A percentile compares a stretch with the other conserved stretches of the same genome.
These are phyloP conservation scores for Ennomos quercinarius DNA, from an alignment of 2,888 invertebrate species.

Conservation along the genomic window DNA sequence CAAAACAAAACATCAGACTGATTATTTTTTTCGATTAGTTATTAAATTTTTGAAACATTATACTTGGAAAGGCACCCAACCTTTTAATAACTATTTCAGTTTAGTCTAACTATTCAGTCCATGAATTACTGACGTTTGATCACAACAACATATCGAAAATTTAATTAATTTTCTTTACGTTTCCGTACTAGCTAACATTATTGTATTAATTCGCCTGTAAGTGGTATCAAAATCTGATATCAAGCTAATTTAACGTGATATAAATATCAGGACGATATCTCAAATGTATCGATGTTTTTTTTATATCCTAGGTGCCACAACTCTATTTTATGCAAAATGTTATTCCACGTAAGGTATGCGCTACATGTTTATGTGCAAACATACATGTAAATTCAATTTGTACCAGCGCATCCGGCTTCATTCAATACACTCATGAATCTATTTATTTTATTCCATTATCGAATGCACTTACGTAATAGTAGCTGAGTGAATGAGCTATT, in stretches of 20 bases:
- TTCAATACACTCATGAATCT: conserved; percentile 28
- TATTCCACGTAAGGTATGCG: conserved; percentile 37
- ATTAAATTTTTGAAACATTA: no score
- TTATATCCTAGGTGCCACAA: background rate
- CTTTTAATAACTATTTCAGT: no score
- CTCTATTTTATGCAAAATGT: conserved; percentile 28
- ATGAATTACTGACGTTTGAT: no score
- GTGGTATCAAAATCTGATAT: no score
- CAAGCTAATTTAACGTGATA: background rate
- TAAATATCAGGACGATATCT: background rate
- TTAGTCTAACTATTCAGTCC: no score
- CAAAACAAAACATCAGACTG: no score
- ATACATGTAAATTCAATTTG: conserved; percentile 57
- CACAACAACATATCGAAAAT: no score
- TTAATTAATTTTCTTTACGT: no score
- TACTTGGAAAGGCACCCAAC: no score
- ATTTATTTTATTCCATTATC: conserved; percentile 15
- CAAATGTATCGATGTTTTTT: conserved; percentile 2
- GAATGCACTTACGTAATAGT: conserved; percentile 18
- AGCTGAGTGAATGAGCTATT: background rate
- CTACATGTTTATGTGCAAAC: conserved; percentile 43
- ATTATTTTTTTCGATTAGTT: no score
- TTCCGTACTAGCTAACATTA: no score
- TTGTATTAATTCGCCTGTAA: no score
- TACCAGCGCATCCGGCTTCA: conserved; percentile 41